phyloP scores from a whole-genome alignment of 2,797 vertebrate genomes.

The Nothura maculosa region DNA sequence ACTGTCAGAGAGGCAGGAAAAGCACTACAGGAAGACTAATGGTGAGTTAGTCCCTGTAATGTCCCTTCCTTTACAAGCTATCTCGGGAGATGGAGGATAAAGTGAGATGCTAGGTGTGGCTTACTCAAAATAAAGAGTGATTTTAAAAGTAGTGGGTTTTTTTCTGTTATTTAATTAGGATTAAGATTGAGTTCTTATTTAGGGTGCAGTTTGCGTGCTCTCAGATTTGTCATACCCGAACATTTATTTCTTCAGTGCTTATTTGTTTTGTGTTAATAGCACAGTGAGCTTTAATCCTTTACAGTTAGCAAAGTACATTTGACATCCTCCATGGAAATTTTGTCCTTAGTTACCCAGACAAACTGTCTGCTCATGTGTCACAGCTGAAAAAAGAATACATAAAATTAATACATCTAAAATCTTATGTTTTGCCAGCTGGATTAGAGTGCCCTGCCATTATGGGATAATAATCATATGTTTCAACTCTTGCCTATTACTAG shows the following conservation, averaged over 20 bases:
- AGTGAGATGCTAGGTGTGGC: background rate
- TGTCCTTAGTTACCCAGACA: slow-evolving; percentile 4
- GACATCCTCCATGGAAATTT: slow-evolving; percentile 12
- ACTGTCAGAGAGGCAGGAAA: background rate
- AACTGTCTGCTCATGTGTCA: slow-evolving; percentile 4
- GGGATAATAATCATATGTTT: slow-evolving; percentile 71
- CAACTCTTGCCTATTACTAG: slow-evolving; percentile 64
- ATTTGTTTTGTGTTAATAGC: background rate
- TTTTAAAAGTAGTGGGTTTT: background rate
- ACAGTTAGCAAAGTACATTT: background rate
- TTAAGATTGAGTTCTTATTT: background rate
- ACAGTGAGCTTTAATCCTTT: slow-evolving; percentile 10
- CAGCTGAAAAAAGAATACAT: slow-evolving; percentile 19
- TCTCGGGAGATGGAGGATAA: background rate
- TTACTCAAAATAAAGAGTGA: background rate
- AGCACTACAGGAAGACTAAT: background rate
- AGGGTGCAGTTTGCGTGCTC: background rate
- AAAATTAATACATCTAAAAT: slow-evolving; percentile 13
- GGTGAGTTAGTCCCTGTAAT: background rate
- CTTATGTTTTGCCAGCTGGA: slow-evolving; percentile 63
- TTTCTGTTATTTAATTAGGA: background rate
- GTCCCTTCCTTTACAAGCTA: background rate
- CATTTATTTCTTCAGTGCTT: background rate
- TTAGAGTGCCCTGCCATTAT: slow-evolving; percentile 48
- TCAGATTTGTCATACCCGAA: background rate